phyloP scores from a whole-genome alignment of 2,888 invertebrate genomes.

The Macaria liturata region DNA sequence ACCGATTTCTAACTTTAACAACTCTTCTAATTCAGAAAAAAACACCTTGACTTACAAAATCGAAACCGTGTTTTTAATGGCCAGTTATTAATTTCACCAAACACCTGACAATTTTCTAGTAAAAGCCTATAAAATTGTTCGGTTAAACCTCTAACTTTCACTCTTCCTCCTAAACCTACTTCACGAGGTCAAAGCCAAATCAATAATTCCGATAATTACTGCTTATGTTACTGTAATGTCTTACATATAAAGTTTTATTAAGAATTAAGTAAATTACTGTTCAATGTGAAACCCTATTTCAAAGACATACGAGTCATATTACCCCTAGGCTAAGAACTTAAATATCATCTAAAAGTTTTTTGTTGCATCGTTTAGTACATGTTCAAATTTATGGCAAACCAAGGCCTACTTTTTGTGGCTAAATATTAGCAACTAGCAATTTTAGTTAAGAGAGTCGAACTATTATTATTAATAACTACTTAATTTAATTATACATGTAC shows the following conservation, averaged over 20 bases:
- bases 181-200: slow-evolving; percentile 30
- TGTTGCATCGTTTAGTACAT: slow-evolving; percentile 1
- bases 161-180: slow-evolving; percentile 22
- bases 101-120: slow-evolving; percentile 2
- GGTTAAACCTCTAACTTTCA: slow-evolving; percentile 14
- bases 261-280: no score
- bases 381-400: slow-evolving; percentile 9
- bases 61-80: neutral
- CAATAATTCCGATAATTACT: slow-evolving; percentile 30
- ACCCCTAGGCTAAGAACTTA: no score
- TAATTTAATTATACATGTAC: slow-evolving; percentile 16
- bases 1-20: no score
- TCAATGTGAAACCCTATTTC: no score
- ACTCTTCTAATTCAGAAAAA: no score
- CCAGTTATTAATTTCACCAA: slow-evolving; percentile 1
- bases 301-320: no score
- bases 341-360: no score
- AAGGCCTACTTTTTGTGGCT: slow-evolving; percentile 15
- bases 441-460: slow-evolving; percentile 12
- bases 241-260: neutral
- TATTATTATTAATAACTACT: slow-evolving; percentile 14
- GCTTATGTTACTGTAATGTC: slow-evolving; percentile 17
- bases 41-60: no score
- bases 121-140: slow-evolving; percentile 1
- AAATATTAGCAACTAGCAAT: slow-evolving; percentile 18